phyloP scores from a whole-genome alignment of 2,113 vertebrate genomes.

The Chloebia gouldiae region DNA sequence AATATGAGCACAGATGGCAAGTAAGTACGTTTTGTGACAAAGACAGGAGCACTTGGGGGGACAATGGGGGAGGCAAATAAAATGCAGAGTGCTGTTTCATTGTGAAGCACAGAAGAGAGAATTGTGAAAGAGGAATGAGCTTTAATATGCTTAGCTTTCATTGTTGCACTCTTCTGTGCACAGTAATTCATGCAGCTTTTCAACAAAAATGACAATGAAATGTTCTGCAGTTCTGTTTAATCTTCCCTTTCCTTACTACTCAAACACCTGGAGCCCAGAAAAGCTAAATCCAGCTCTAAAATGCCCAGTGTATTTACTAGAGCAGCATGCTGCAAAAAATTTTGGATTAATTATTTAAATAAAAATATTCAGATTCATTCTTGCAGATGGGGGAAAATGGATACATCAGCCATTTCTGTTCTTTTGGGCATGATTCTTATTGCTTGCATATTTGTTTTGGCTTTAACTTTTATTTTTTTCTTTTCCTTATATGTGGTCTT shows the following conservation, averaged over 20 bases:
- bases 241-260: not conserved
- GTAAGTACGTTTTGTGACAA: slow-evolving; percentile 72
- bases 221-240: slow-evolving; percentile 9
- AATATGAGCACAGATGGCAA: slow-evolving; percentile 68
- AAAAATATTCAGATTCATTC: not conserved
- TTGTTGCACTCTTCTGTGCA: not conserved
- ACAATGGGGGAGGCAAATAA: slow-evolving; percentile 36
- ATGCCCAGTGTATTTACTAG: not conserved
- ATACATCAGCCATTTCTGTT: not conserved
- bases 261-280: not conserved
- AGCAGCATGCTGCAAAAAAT: not conserved
- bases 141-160: slow-evolving; percentile 22
- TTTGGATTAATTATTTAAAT: not conserved
- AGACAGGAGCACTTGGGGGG: slow-evolving; percentile 31
- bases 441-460: not conserved
- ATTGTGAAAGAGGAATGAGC: slow-evolving; percentile 23
- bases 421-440: not conserved
- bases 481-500: not conserved
- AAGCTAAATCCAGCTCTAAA: not conserved
- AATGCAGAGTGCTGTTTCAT: not conserved
- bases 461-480: not conserved
- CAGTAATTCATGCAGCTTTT: slow-evolving; percentile 6
- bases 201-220: not conserved
- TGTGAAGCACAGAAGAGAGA: slow-evolving; percentile 10
- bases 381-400: not conserved